Base-by-base conservation (phyloP, 2,797 vertebrate genomes). In the Aulostomus chinensis region DNA sequence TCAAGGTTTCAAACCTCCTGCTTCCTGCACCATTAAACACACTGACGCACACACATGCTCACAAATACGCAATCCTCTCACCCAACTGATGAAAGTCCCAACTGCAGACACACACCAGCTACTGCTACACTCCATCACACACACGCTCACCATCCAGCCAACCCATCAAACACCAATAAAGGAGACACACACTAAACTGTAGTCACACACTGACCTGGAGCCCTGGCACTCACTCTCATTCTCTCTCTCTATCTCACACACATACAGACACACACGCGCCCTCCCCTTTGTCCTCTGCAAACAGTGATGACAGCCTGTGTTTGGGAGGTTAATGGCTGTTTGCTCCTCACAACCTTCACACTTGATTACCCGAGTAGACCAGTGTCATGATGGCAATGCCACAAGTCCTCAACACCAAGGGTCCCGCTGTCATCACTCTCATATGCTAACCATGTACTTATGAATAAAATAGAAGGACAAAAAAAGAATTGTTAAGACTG, bases 281-380 rank as follows among this genome's bases (percentile, higher is more conserved):
- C 49, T 13, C 43, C 40, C 46, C 46, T 31, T 51, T 35, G 72
- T 65, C 59, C 64, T 65, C 58, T 61, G 50, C 63, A 74, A 64
- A 62, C 62, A 5, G 49, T 9, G 62, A 69, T 67, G 74, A 81
- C 68, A 68, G 81, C 54, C 68, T 54, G 68, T 76, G 80, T 86
- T 81, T 73, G 72, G 62, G 76, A 85, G 80, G 84, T 87, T 90
- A 88, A 88, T 88, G 57, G 75, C 68, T 73, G 73, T 83, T 80
- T 80, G 78, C 78, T 73, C 83, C 71, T 69, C 68, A 43, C 73
- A 86, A 85, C 88, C 88, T 87, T 85, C 86, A 86, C 81, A 69
- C 74, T 76, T 83, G 78, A 87, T 85, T 85, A 86, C 77, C 47
- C 52, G 53, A 52, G 55, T 52, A 55, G 33, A 58, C 55, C 48